Conservation (phyloP, 2,797 vertebrate genomes). For the Rhabdomys pumilio region DNA sequence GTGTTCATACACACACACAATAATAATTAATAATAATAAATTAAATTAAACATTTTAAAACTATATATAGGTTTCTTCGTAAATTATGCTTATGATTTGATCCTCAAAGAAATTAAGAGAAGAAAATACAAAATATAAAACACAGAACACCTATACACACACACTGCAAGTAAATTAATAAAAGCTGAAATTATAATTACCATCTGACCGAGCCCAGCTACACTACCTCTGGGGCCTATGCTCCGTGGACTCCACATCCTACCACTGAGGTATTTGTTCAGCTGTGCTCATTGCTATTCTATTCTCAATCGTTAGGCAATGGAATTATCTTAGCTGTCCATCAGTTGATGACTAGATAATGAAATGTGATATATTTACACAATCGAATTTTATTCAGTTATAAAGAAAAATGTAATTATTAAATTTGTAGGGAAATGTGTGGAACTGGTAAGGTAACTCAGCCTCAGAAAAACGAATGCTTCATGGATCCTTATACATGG, state of each 20-base stretch:
- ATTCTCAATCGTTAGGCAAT: background rate
- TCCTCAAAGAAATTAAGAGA: background rate
- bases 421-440: background rate
- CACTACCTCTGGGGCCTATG: background rate
- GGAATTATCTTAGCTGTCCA: background rate
- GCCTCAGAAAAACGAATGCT: background rate
- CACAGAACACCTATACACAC: background rate
- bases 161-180: background rate
- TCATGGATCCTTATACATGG: background rate
- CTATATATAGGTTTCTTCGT: background rate
- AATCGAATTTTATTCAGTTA: background rate
- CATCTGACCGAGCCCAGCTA: background rate
- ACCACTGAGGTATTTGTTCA: background rate
- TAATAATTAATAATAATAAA: background rate
- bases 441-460: background rate
- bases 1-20: background rate
- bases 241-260: background rate
- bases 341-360: background rate
- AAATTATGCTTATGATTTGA: background rate
- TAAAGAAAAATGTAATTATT: background rate
- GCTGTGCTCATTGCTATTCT: no score
- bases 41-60: background rate
- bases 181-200: background rate
- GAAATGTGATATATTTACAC: background rate
- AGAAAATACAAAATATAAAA: background rate